A percentile compares a stretch with the other conserved stretches of the same genome.
These are phyloP conservation scores for Neoascia interrupta DNA, from an alignment of 2,888 invertebrate species.

Conservation along the genomic window DNA sequence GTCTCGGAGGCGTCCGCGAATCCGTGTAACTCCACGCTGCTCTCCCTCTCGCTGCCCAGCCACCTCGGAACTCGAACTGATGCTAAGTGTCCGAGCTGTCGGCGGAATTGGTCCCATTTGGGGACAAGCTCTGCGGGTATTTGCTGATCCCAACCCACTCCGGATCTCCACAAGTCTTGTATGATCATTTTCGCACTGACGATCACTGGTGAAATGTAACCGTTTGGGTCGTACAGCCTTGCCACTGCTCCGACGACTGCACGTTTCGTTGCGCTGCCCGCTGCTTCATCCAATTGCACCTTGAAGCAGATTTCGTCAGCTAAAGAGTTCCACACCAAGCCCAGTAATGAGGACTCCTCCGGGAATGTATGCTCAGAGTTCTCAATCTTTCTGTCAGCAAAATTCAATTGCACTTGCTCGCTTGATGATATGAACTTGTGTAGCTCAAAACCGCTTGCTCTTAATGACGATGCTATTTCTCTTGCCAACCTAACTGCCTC, in stretches of 20 bases:
- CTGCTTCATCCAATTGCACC: not conserved
- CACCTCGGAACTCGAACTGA: conserved; percentile 14
- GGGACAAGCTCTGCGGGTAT: not conserved
- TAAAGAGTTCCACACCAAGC: not conserved
- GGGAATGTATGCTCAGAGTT: not conserved
- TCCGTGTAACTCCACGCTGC: conserved; percentile 31
- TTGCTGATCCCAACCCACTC: conserved; percentile 7
- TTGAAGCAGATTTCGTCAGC: conserved; percentile 6
- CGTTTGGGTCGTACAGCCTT: conserved; percentile 18
- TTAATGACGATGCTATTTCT: not conserved
- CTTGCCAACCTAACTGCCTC: too few species aligned
- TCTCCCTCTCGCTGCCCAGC: conserved; percentile 5
- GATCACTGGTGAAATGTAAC: conserved; percentile 22
- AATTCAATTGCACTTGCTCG: not conserved
- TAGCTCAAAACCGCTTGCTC: not conserved
- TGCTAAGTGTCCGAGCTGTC: not conserved
- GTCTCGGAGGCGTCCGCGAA: conserved; percentile 54
- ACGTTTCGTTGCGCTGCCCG: not conserved
- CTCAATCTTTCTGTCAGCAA: not conserved
- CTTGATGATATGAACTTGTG: conserved; percentile 14
- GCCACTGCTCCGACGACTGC: conserved; percentile 7
- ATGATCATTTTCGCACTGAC: conserved; percentile 10
- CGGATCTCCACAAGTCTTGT: conserved; percentile 16
- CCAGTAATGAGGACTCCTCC: not conserved
- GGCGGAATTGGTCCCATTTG: not conserved